These are phyloP conservation scores for Aphelinus certus DNA, from an alignment of 1,140 invertebrate species.

Conservation along the genomic window DNA sequence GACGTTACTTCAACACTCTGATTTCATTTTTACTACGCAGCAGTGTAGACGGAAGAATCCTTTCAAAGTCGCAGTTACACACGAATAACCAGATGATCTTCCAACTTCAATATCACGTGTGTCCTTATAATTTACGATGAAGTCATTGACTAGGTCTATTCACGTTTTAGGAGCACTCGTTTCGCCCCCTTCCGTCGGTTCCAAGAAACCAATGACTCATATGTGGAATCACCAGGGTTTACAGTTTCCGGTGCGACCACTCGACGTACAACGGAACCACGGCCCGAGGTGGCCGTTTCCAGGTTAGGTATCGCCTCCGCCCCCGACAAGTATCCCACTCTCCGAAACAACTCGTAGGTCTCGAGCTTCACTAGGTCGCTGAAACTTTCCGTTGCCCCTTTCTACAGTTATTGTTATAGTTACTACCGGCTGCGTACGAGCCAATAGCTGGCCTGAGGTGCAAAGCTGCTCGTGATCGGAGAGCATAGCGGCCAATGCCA, in stretches of 20 bases:
- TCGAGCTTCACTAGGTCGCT: neutral
- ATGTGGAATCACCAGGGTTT: neutral
- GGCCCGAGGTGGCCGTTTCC: neutral
- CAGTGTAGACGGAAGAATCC: too few relatives aligned
- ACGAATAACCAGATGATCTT: too few relatives aligned
- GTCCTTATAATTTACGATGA: too few relatives aligned
- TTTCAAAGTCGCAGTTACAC: too few relatives aligned
- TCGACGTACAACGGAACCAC: neutral
- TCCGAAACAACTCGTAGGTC: neutral
- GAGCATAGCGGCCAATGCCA: neutral
- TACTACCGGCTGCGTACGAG: constrained; percentile 5
- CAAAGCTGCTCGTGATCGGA: neutral
- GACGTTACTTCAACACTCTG: too few relatives aligned
- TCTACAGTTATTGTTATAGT: constrained; percentile 36
- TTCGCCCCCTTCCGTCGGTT: too few relatives aligned
- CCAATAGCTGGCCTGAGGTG: neutral
- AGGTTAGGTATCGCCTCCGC: neutral
- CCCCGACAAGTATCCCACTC: neutral
- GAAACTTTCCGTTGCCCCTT: constrained; percentile 4
- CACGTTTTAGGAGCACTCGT: too few relatives aligned
- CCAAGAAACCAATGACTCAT: too few relatives aligned
- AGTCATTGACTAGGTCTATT: too few relatives aligned
- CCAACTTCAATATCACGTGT: too few relatives aligned
- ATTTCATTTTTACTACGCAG: too few relatives aligned
- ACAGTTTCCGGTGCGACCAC: neutral